Evolutionary conservation across 2,888 invertebrate species (phyloP), one percentile per base, ranked within the genome.

Genomic region (Campoplex nolae): DNA sequence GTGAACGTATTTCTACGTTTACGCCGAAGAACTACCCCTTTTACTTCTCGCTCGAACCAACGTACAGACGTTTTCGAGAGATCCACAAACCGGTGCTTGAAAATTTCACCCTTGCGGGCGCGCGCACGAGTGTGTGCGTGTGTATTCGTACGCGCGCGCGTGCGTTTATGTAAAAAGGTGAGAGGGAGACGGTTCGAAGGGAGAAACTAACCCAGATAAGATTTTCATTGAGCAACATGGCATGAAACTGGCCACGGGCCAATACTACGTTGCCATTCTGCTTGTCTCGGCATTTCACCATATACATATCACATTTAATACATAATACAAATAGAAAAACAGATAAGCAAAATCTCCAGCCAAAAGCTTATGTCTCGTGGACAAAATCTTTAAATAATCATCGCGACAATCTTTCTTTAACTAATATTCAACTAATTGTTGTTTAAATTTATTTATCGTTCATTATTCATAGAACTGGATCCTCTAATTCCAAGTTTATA

Each of bases 151-250:
- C 9, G 42, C 9, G 42, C 9, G 42, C 42, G 42, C 9, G 42
- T 3, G 9, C 42, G 42, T 42, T 42, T 42, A 51, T 67, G 82
- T 67, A 13, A 65, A 56, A 67, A 42, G 28, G 74, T 45, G 58
- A 73, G 71, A n/a, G 62, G 65, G 28, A 48, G 82, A 38, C 65
- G 71, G 16, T 54, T 68, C 58, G 75, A 58, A 83, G 81, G 83
- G 90, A 85, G 91, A 92, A 92, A 90, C 91, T 93, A 93, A 93
- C 93, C 93, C 88, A 93, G 92, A 94, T 87, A 94, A 94, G 93
- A 94, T 93, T 93, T 88, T 93, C 94, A 94, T 94, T 94, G 93
- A 94, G 93, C 89, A 88, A 67, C 90, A 89, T 91, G 90, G 92
- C 92, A 90, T 92, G 90, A 90, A 90, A 82, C 91, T 94, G 94